A percentile compares a stretch with the other conserved stretches of the same genome.
phyloP scores from a whole-genome alignment of 2,888 invertebrate species.

The Leptinotarsa peninsularis region DNA sequence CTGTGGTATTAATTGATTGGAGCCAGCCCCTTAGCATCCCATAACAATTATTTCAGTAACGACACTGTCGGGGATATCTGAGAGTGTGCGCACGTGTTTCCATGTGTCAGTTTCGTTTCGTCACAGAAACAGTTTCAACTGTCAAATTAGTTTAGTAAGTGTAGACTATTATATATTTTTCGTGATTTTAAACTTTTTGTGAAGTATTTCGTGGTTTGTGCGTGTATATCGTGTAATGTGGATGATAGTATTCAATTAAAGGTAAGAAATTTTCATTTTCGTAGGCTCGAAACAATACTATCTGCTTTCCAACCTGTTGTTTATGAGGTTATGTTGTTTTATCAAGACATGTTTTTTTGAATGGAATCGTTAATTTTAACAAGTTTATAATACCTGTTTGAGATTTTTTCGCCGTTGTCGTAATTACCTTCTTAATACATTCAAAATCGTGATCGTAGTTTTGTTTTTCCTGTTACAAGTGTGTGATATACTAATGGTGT shows the following conservation, averaged over 20 bases:
- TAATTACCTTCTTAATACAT: too few species aligned
- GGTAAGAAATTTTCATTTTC: conserved; percentile 39
- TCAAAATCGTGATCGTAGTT: not conserved
- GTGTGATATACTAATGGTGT: conserved; percentile 13
- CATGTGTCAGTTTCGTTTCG: conserved; percentile 20
- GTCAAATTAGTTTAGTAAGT: conserved; percentile 49
- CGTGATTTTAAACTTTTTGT: conserved; percentile 37
- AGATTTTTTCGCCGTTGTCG: too few species aligned
- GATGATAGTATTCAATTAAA: conserved; percentile 34
- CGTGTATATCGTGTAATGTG: conserved; percentile 31
- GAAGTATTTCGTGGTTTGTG: conserved; percentile 34
- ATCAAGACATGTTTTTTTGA: conserved; percentile 29
- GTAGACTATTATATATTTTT: conserved; percentile 45
- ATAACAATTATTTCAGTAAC: not conserved
- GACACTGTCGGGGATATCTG: conserved; percentile 2
- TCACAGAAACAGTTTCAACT: conserved; percentile 26
- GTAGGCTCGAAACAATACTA: not conserved
- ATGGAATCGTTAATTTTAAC: not conserved
- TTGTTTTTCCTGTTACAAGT: not conserved
- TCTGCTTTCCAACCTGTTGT: conserved; percentile 42
- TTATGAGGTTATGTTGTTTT: conserved; percentile 40
- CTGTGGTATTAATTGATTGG: not conserved
- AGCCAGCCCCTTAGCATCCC: not conserved
- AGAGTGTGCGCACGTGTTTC: not conserved
- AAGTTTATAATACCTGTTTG: not conserved